These are phyloP conservation scores for Bos indicus DNA, from an alignment of 2,113 vertebrate genomes.

Conservation along the genomic window DNA sequence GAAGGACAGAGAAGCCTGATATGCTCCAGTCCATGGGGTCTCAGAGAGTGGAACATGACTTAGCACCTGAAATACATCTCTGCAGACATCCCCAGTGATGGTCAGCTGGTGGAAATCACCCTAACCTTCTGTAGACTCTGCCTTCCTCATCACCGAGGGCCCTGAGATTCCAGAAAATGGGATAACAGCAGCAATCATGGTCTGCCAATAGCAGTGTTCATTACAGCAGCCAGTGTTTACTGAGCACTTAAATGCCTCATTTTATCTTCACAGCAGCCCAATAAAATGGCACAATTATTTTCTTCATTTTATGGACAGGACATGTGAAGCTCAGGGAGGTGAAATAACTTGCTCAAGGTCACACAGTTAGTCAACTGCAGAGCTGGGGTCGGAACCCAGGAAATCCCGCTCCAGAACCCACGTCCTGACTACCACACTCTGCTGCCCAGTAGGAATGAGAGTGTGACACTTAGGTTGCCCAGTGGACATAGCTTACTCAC, in stretches of 20 bases:
- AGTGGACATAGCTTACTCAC: background rate
- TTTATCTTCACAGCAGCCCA: background rate
- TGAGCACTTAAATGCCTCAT: background rate
- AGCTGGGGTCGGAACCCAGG: background rate
- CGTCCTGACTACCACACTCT: no score
- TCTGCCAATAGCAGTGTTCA: background rate
- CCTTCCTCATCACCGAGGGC: background rate
- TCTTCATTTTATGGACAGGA: background rate
- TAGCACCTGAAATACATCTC: background rate
- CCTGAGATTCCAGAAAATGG: background rate
- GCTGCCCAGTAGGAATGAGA: background rate
- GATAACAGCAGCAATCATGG: background rate
- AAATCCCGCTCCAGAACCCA: background rate
- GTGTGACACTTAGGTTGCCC: fast-evolving
- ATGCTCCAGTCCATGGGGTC: background rate
- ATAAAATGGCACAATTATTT: background rate
- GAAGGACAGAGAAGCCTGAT: background rate
- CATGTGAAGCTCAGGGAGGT: background rate
- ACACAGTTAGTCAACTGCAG: background rate
- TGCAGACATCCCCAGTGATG: background rate
- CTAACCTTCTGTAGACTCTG: background rate
- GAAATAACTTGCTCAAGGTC: background rate
- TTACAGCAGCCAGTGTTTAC: background rate
- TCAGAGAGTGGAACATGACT: background rate
- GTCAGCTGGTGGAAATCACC: background rate